Base-by-base conservation (phyloP, 2,113 vertebrate genomes). In the Entelurus aequoreus region DNA sequence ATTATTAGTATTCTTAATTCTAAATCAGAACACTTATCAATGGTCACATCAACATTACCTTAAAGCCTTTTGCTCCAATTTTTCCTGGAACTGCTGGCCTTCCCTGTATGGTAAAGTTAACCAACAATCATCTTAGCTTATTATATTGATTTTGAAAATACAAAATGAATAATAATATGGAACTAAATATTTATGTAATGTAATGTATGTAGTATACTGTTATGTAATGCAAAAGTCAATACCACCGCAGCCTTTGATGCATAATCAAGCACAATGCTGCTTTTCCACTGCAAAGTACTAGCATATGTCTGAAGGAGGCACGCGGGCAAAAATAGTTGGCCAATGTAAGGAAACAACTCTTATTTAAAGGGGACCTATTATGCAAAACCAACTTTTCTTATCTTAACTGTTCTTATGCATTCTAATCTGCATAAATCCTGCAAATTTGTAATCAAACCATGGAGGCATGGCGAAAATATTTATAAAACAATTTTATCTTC, bases 1-100 rank as follows among this genome's bases (percentile, higher is more conserved):
- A 9, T 3, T 0, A 56, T 6, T 6, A 8, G 15, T 6, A 8
- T 5, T 40, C 55, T 44, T 28, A 4, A 52, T 21, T 28, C 5
- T 6, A 48, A 28, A 58, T 13, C 28, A 3, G 14, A 47, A 13
- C 13, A 14, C 11, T 14, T 15, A 12, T 60, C 4, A 46, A 59
- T 44, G n/a, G 35, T n/a, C 56, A 28, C 0, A 35, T 5, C 28
- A 69, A 50, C 15, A 63, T 46, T 72, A 59, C 90, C 90, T 90
- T 90, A 10, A 66, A 21, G 14, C 90, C 89, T 84, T 90, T 89
- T 35, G 69, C 36, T 75, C 89, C 90, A 62, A 13, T 52, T 50
- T 40, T 52, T 19, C 88, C 89, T 9, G 54, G 73, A 36, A 70
- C 28, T 52, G 88, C 90, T 72, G 42, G 3, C 46, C 4, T 77